phyloP scores from a whole-genome alignment of 2,113 vertebrate genomes.

The Dicentrarchus labrax region DNA sequence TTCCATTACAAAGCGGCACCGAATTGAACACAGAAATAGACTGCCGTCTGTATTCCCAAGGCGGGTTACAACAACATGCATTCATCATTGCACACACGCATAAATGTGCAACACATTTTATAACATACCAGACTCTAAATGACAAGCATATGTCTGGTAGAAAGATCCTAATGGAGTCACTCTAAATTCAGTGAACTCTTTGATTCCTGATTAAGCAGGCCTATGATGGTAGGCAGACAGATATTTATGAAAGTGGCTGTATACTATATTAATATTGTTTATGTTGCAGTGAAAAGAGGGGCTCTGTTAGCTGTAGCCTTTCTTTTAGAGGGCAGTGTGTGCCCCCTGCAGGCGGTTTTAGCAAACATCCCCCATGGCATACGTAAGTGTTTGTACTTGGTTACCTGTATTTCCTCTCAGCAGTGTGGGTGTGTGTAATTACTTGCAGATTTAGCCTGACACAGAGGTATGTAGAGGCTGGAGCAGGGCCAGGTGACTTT shows the following conservation, averaged over 20 bases:
- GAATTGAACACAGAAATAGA: conserved; percentile 67
- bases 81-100: conserved; percentile 72
- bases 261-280: conserved; percentile 9
- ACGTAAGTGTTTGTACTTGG: background rate
- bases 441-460: conserved; percentile 45
- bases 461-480: conserved; percentile 52
- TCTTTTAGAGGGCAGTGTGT: conserved; percentile 2
- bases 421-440: conserved; percentile 36
- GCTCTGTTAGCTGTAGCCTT: background rate
- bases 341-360: conserved; percentile 20
- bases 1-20: conserved; percentile 50
- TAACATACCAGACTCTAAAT: conserved; percentile 73
- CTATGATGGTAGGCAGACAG: conserved; percentile 31
- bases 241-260: conserved; percentile 34
- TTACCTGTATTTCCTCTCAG: conserved; percentile 24
- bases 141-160: conserved; percentile 75
- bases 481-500: conserved; percentile 52
- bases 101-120: conserved; percentile 80
- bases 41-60: conserved; percentile 71
- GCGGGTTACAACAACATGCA: conserved; percentile 76
- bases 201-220: conserved; percentile 52
- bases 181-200: conserved; percentile 56
- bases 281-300: conserved; percentile 8
- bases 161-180: conserved; percentile 59
- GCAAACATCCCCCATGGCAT: background rate